phyloP scores from a whole-genome alignment of 2,888 invertebrate genomes.

The Trichacis sp. region DNA sequence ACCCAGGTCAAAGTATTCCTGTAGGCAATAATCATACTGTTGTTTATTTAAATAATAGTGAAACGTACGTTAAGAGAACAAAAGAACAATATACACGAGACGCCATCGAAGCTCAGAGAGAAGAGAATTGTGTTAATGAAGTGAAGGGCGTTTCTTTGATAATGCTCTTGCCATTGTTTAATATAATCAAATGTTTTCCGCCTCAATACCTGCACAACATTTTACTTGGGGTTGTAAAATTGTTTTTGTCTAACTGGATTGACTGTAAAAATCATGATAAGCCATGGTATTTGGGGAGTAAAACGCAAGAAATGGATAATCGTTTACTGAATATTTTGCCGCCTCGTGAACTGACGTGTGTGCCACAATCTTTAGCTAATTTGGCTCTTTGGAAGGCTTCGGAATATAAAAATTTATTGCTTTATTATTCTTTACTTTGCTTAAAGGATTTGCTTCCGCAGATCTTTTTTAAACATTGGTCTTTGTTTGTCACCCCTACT shows the following conservation, averaged over 20 bases:
- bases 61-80: no score
- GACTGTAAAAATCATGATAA: conserved; percentile 9
- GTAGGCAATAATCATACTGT: conserved; percentile 1
- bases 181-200: conserved; percentile 27
- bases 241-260: conserved; percentile 20
- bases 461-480: no score
- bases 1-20: conserved; percentile 6
- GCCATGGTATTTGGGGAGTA: conserved; percentile 12
- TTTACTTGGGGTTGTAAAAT: no score
- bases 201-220: conserved; percentile 32
- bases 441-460: conserved; percentile 10
- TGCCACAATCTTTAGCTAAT: conserved; percentile 16
- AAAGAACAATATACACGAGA: no score
- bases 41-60: no score
- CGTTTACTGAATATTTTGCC: conserved; percentile 13
- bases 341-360: conserved; percentile 23
- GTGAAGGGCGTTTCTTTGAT: no score
- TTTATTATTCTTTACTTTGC: conserved; percentile 34
- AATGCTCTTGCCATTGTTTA: conserved; percentile 15
- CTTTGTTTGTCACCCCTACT: conserved; percentile 11
- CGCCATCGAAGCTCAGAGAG: no score
- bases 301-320: conserved; percentile 9
- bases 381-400: conserved; percentile 31
- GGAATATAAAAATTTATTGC: no score
- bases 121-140: no score